Evolutionary conservation across 2,888 invertebrate genomes (phyloP).

Genomic region (Papilio demoleus): DNA sequence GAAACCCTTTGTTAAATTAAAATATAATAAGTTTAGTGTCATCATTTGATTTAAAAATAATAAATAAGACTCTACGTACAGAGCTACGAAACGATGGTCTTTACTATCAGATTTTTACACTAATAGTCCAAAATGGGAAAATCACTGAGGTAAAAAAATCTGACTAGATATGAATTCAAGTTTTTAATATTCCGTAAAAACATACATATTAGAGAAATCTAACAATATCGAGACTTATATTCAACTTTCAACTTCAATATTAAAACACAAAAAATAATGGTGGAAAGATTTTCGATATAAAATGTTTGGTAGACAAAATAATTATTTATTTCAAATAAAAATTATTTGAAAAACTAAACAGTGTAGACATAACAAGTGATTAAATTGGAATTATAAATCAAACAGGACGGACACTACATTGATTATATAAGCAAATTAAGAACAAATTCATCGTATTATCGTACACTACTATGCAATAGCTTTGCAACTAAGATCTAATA

Average conservation of each 20-base stretch:
- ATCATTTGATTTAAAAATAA: too few relatives aligned
- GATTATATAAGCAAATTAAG: too few relatives aligned
- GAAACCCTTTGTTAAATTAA: too few relatives aligned
- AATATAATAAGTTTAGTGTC: too few relatives aligned
- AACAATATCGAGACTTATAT: background rate
- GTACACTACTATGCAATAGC: too few relatives aligned
- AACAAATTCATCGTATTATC: too few relatives aligned
- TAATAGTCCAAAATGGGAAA: background rate
- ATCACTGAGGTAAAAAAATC: background rate
- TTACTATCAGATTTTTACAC: background rate
- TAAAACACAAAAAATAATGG: background rate
- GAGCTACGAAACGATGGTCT: background rate
- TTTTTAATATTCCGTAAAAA: background rate
- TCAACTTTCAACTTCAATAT: background rate
- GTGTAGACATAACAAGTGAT: background rate
- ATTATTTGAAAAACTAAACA: background rate
- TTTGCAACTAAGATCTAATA: background rate
- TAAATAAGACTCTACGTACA: too few relatives aligned
- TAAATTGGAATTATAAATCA: background rate
- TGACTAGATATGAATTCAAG: background rate
- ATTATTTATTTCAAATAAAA: background rate
- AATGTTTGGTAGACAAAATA: background rate
- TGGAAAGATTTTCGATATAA: background rate
- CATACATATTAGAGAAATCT: background rate
- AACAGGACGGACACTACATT: slow-evolving; percentile 6